These are phyloP conservation scores for Trissonchulus sp. DNA, from an alignment of 2,888 invertebrate genomes.

Conservation along the genomic window DNA sequence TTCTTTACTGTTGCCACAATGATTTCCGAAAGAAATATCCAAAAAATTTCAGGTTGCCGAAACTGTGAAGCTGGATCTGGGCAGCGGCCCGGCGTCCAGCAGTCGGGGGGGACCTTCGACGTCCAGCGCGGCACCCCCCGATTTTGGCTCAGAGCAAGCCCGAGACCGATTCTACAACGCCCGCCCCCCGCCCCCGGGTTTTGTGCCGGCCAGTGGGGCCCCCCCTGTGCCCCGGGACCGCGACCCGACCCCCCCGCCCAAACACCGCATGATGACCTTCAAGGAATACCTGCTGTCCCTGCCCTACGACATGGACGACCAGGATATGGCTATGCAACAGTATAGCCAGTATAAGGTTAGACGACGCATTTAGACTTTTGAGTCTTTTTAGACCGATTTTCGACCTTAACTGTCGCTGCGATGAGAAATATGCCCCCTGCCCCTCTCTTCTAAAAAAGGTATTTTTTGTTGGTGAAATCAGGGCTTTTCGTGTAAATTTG, in stretches of 20 bases:
- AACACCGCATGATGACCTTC: constrained; percentile 72
- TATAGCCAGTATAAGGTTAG: constrained; percentile 93
- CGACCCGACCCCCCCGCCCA: background rate
- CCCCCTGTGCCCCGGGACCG: background rate
- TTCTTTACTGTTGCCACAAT: too few species aligned
- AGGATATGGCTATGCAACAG: constrained; percentile 85
- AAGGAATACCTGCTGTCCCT: constrained; percentile 90
- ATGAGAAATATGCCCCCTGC: too few species aligned
- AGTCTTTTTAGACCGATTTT: too few species aligned
- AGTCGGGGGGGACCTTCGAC: background rate
- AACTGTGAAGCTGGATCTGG: background rate
- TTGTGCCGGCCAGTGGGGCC: background rate
- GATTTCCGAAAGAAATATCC: too few species aligned
- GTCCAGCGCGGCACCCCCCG: background rate
- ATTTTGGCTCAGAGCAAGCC: background rate
- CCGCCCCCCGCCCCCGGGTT: background rate
- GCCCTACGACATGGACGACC: constrained; percentile 83
- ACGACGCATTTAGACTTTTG: too few species aligned
- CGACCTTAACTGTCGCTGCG: too few species aligned
- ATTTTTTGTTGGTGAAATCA: too few species aligned
- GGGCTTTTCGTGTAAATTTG: too few species aligned
- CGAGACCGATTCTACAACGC: background rate
- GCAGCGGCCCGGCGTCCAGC: background rate
- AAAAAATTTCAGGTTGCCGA: too few species aligned
- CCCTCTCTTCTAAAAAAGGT: too few species aligned